Evolutionary conservation across 2,888 invertebrate species (phyloP), one percentile per base, ranked within the genome.

Genomic region (Pedicia rivosa): DNA sequence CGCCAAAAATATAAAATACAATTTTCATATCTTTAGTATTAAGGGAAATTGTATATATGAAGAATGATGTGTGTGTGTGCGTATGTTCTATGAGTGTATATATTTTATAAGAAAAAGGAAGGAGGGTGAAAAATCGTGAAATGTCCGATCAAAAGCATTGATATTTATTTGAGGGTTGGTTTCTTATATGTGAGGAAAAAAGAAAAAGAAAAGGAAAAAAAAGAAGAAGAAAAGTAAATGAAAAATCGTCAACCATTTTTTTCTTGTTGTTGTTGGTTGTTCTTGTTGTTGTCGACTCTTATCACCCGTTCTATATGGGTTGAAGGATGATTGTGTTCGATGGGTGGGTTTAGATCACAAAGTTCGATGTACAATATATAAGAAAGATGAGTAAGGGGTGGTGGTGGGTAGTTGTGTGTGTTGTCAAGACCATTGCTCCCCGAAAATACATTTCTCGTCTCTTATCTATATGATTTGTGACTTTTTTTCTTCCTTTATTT

Each of bases 391-490:
- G n/a, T n/a, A n/a, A n/a, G n/a, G n/a, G n/a, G n/a, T n/a, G n/a
- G n/a, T n/a, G n/a, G n/a, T n/a, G 24, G 10, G n/a, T n/a, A 10
- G 24, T 24, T 24, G 24, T 24, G 24, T n/a, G 24, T 24, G 8
- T 24, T 24, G 24, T 24, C 24, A 24, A 24, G 24, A 24, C 24
- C 8, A 4, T 24, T n/a, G n/a, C 24, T 10, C 24, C n/a, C 24
- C n/a, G 24, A 10, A n/a, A 10, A 24, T 3, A 10, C 5, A 20
- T 20, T 58, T 56, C 54, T 45, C 44, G 52, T 49, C 51, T 55
- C 55, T 57, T 57, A 57, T 59, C 57, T 57, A 52, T 55, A 56
- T 59, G 59, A 57, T 57, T 59, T 57, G 57, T 57, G 57, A 51
- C 52, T 51, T 49, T 51, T 51, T 28, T 38, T 38, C 30, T 27